phyloP scores from a whole-genome alignment of 2,797 vertebrate species.

The Mus caroli region DNA sequence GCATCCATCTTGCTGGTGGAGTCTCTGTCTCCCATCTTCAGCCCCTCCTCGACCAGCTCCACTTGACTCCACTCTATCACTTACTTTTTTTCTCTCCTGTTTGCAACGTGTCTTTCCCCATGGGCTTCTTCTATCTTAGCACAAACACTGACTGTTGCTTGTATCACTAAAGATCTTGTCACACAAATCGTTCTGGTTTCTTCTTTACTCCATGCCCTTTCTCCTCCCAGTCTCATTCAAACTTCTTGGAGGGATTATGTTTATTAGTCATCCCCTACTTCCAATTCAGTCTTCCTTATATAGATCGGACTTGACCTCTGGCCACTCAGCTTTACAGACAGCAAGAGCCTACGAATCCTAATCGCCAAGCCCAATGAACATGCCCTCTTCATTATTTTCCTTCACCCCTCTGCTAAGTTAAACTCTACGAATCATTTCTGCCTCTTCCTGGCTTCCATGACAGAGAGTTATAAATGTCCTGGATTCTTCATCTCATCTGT shows the following conservation, averaged over 20 bases:
- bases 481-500: neutral
- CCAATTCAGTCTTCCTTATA: conserved; percentile 23
- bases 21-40: neutral
- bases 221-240: conserved; percentile 39
- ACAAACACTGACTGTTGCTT: neutral
- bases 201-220: neutral
- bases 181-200: neutral
- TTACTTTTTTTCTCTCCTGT: neutral
- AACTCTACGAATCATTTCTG: conserved; percentile 15
- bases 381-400: conserved; percentile 54
- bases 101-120: neutral
- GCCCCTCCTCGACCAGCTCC: neutral
- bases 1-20: neutral
- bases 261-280: conserved; percentile 46
- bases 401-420: conserved; percentile 50
- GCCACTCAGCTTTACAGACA: neutral
- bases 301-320: conserved; percentile 8
- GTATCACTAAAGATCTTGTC: neutral
- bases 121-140: neutral
- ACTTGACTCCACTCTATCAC: neutral
- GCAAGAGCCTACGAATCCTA: neutral
- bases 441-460: neutral
- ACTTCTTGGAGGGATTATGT: conserved; percentile 10
- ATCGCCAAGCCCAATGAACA: conserved; percentile 6
- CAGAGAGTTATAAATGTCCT: neutral